Conservation (phyloP, 2,113 vertebrate species). For the Onychorhynchus coronatus region DNA sequence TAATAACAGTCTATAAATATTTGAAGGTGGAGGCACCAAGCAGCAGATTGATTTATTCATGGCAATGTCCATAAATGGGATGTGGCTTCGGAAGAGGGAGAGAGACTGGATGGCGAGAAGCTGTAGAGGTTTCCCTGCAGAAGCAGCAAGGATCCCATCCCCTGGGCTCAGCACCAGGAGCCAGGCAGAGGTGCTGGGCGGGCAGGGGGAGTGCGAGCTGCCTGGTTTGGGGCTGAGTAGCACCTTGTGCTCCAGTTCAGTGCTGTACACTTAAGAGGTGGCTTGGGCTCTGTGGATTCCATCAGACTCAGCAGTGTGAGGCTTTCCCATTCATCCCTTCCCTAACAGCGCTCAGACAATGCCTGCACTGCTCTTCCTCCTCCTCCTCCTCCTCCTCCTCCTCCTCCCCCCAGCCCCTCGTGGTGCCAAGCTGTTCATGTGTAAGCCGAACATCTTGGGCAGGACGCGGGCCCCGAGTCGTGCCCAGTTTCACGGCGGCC, state of each 20-base stretch:
- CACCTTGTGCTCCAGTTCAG: fast-evolving
- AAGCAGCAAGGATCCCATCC: background rate
- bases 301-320: fast-evolving
- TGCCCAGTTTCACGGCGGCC: background rate
- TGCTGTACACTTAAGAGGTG: background rate
- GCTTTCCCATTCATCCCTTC: background rate
- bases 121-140: background rate
- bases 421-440: constrained; percentile 52
- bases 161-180: background rate
- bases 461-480: background rate
- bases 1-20: constrained; percentile 63
- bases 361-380: background rate
- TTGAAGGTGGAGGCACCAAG: constrained; percentile 59
- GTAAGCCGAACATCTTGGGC: constrained; percentile 40
- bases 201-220: background rate
- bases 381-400: background rate
- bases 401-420: background rate
- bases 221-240: background rate
- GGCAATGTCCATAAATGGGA: constrained; percentile 18
- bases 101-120: background rate
- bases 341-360: background rate
- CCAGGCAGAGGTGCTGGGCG: fast-evolving
- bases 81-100: background rate
- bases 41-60: constrained; percentile 55
- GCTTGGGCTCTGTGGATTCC: background rate